Evolutionary conservation across 2,888 invertebrate genomes (phyloP), one percentile per base, ranked within the genome.

Genomic region (Escarpia spicata): DNA sequence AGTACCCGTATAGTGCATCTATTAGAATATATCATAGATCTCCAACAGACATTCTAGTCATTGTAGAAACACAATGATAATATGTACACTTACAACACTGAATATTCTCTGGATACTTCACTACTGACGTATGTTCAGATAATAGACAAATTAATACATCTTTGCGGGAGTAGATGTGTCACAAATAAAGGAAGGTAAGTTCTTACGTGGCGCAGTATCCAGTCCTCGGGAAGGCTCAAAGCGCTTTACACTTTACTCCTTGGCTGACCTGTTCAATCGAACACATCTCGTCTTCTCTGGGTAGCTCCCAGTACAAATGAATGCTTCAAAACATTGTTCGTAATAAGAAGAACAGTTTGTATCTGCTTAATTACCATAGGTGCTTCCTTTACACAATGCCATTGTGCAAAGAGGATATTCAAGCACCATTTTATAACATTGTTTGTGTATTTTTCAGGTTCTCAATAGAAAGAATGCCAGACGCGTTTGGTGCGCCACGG

Each of bases 391-490:
- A 6, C 75, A n/a, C 75, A 26, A 19, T n/a, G 37, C 37, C 37
- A 37, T 37, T 37, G 19, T n/a, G 75, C 26, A 26, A n/a, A 75
- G 75, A 75, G 26, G 26, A 75, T 75, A 75, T 75, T 6, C 75
- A 75, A 3, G 75, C 26, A 26, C 26, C n/a, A 26, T 75, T n/a
- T 91, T 91, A 43, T 92, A 90, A 92, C 43, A 19, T 43, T 90
- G n/a, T 75, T 45, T 92, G 60, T 90, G 19, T 91, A 44, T 91
- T n/a, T 94, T 93, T 43, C 95, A 97, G 97, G 94, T 99, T 98
- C 96, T 98, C 99, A 0, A 99, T 99, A 95, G 99, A 99, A 96
- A 97, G 99, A 96, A 99, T 99, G 99, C 99, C 99, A 0, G 99
- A 99, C 97, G 99, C 99, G 4, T 99, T 98, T 97, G 99, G 99